phyloP scores from a whole-genome alignment of 2,888 invertebrate species.

The Campopleginae sp. region DNA sequence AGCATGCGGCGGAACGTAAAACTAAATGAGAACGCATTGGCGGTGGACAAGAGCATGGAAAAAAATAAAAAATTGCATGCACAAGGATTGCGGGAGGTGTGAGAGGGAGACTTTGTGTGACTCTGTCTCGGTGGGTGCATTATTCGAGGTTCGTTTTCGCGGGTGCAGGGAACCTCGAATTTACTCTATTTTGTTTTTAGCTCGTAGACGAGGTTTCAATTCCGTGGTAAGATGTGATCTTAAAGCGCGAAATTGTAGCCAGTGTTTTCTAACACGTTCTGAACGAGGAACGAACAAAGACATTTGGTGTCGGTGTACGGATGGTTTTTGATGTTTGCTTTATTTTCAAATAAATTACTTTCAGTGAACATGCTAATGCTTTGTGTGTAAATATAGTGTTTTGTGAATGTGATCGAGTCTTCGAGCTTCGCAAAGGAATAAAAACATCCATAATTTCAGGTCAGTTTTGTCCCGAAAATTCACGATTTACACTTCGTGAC shows the following conservation, averaged over 20 bases:
- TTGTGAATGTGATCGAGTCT: background rate
- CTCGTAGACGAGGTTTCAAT: conserved; percentile 15
- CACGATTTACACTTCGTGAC: background rate
- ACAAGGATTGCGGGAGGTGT: conserved; percentile 42
- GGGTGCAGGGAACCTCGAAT: conserved; percentile 6
- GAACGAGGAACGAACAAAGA: conserved; percentile 10
- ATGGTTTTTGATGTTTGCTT: conserved; percentile 2
- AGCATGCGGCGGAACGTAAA: conserved; percentile 42
- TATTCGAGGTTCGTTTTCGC: conserved; percentile 55
- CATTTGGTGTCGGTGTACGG: background rate
- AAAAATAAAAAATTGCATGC: conserved; percentile 28
- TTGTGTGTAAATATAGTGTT: background rate
- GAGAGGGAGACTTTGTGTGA: conserved; percentile 5
- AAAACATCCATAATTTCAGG: conserved; percentile 33
- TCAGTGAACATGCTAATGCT: background rate
- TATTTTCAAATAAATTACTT: background rate
- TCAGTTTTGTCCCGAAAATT: conserved; percentile 48
- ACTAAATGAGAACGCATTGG: conserved; percentile 21
- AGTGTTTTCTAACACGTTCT: conserved; percentile 10
- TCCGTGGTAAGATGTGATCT: conserved; percentile 50
- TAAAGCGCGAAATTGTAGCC: conserved; percentile 5
- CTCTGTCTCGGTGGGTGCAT: conserved; percentile 22
- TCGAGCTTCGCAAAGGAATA: background rate
- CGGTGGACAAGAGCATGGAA: conserved; percentile 13
- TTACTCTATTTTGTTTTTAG: background rate